Base-by-base conservation (phyloP, 2,113 vertebrate species). In the Nesogale talazaci region DNA sequence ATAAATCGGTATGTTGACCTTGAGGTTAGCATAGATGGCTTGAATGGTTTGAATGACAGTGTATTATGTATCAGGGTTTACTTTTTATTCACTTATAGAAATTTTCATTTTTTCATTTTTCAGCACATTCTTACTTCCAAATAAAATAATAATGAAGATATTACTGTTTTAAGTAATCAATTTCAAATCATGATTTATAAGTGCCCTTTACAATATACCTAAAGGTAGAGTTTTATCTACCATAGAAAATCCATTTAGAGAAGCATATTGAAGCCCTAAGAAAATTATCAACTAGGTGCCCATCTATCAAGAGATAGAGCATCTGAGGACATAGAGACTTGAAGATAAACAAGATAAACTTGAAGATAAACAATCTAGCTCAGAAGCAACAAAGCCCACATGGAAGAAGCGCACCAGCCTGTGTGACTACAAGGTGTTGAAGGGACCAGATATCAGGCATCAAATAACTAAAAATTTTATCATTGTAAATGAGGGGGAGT, bases 141-240 rank as follows among this genome's bases (percentile, higher is more conserved):
- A 19, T 20, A 82, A 94, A 95, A 89, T 56, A 59, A 63, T 65
- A 94, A 84, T 89, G n/a, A 75, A 78, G 6, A 11, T 27, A 75
- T 59, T 46, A 65, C 91, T 61, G 75, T 52, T 79, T 90, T 77
- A 38, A n/a, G 22, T 57, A 46, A 56, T 70, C 52, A 9, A 67
- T 42, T 29, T 89, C 25, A 89, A 3, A 12, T 10, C 38, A 40
- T 74, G 1, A 4, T 80, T 31, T 91, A 29, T 31, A 75, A 87
- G 34, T 72, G 77, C 0, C 36, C 23, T 20, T 72, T 63, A 65
- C 6, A 59, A 87, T 29, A 79, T 16, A 78, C 78, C 6, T 69
- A 89, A 84, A 52, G 38, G 4, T 81, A 9, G 1, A 80, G 20
- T 63, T 38, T 61, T 16, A 46, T 88, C 31, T 80, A 23, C 7